Evolutionary conservation across 2,797 vertebrate genomes (phyloP), one percentile per base, ranked within the genome.

Genomic region (Kryptopterus vitreolus): DNA sequence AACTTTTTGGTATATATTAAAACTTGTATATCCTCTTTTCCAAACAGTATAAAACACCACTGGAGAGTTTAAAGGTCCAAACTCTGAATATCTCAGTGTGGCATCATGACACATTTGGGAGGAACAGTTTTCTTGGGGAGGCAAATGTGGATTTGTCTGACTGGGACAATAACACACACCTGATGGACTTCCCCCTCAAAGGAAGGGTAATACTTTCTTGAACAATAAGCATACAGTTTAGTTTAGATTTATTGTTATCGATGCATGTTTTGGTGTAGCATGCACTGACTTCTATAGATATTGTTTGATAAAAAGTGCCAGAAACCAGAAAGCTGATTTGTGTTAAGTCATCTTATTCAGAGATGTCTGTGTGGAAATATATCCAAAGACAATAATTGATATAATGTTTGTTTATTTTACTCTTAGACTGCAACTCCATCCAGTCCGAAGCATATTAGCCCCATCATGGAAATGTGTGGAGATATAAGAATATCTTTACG

Each of bases 91-190:
- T 98, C 58, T 98, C 98, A 0, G 95, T 99, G 71, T 98, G 97
- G 97, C 97, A 99, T 85, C 93, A 96, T 2, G 94, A 96, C 85
- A 94, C 89, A 0, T 97, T 99, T 90, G 95, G 96, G 18, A 92
- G 94, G 46, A 99, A 97, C 85, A 95, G 91, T 83, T 99, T 98
- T 87, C 93, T 99, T 68, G 98, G 98, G 2, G 95, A 98, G 86
- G 95, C 96, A 83, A 95, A 97, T 57, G 81, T 96, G 79, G 93
- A 96, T 87, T 85, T 99, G 85, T 93, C 92, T 62, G 88, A 90
- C 2, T 98, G 97, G 97, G 95, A 97, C 87, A 93, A 85, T 77
- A 94, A 95, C 89, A 95, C 94, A 12, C 93, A 96, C 35, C 94
- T 96, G 80, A 95, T 92, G 84, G 97, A 97, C 91, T 95, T 94